A percentile compares a stretch with the other conserved stretches of the same genome.
Conservation (phyloP, 64 coral and sea anemone genomes). For the Exaiptasia diaphana region DNA sequence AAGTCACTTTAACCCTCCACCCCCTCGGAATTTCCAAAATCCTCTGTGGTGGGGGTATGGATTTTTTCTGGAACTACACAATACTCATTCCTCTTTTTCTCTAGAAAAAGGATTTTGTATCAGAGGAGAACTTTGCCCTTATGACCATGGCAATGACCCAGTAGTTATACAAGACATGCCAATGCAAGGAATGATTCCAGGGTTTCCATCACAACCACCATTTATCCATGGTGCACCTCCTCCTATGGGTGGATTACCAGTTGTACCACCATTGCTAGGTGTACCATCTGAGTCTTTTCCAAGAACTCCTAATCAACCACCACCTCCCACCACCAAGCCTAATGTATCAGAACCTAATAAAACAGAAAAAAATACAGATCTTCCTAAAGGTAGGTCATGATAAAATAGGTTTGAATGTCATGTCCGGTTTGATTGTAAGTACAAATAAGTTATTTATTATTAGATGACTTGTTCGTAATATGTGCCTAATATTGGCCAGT, state of each 20-base stretch:
- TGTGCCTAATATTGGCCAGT: too few relatives aligned
- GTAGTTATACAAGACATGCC: slow-evolving; percentile 91
- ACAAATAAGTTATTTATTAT: too few relatives aligned
- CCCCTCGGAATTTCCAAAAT: too few relatives aligned
- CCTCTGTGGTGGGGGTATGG: too few relatives aligned
- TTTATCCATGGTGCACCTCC: slow-evolving; percentile 45
- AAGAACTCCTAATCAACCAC: slow-evolving; percentile 44
- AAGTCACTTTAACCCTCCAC: too few relatives aligned
- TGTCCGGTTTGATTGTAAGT: too few relatives aligned
- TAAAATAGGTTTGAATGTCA: background rate
- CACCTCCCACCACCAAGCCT: slow-evolving; percentile 52
- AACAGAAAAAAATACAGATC: background rate
- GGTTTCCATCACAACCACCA: slow-evolving; percentile 64
- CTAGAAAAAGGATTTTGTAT: slow-evolving; percentile 99
- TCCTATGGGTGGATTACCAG: slow-evolving; percentile 32
- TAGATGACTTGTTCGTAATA: too few relatives aligned
- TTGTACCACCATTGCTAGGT: background rate
- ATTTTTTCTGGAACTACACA: too few relatives aligned
- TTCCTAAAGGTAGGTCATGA: background rate
- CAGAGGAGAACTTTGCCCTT: slow-evolving; percentile 89
- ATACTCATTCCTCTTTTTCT: background rate
- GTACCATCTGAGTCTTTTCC: slow-evolving; percentile 56
- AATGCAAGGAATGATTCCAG: slow-evolving; percentile 59
- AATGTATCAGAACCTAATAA: background rate
- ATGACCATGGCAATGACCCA: slow-evolving; percentile 98